Evolutionary conservation across 1,140 invertebrate species (phyloP).

Genomic region (Asobara japonica): DNA sequence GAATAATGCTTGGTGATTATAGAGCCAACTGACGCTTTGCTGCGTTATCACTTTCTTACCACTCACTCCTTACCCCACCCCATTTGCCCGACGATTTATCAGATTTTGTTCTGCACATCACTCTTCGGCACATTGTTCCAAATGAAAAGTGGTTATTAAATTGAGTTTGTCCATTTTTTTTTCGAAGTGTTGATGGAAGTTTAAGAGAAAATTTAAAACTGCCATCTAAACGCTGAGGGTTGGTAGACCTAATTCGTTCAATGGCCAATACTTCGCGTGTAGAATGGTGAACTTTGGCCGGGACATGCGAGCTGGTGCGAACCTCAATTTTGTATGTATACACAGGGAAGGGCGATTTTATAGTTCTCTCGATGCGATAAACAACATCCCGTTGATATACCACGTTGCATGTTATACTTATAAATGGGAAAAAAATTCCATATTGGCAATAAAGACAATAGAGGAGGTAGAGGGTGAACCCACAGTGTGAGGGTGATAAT

Average conservation of each 20-base stretch:
- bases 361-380: not conserved
- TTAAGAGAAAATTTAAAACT: too few species aligned
- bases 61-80: not conserved
- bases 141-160: not conserved
- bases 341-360: not conserved
- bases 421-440: not conserved
- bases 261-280: not conserved
- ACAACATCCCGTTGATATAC: not conserved
- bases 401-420: not conserved
- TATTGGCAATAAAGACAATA: too few species aligned
- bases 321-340: not conserved
- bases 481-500: too few species aligned
- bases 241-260: not conserved
- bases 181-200: not conserved
- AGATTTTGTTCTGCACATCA: not conserved
- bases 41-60: not conserved
- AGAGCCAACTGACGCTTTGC: not conserved
- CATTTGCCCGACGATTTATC: not conserved
- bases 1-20: constrained; percentile 12
- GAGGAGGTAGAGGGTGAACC: too few species aligned
- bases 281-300: not conserved
- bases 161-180: not conserved
- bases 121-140: not conserved
- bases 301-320: not conserved
- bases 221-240: not conserved